These are phyloP conservation scores for Eciton burchellii DNA, from an alignment of 1,140 invertebrate species.

Conservation along the genomic window DNA sequence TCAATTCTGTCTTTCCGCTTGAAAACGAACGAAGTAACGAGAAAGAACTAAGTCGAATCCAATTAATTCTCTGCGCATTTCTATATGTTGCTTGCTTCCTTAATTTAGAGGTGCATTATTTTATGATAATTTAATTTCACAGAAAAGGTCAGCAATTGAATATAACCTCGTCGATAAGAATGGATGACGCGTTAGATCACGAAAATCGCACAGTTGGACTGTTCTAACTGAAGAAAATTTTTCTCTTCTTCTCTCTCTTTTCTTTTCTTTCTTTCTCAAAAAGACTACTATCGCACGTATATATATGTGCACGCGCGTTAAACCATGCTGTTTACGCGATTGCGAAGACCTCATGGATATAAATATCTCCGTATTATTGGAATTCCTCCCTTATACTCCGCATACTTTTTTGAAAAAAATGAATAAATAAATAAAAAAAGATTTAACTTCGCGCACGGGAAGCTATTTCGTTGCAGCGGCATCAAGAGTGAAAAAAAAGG, in stretches of 20 bases:
- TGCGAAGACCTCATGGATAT: conserved; percentile 29
- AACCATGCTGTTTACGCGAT: conserved; percentile 21
- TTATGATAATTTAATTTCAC: conserved; percentile 15
- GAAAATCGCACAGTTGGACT: background rate
- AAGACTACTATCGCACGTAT: background rate
- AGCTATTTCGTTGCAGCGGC: background rate
- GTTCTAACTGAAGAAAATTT: no score
- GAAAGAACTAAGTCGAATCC: background rate
- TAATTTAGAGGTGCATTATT: background rate
- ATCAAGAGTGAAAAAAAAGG: conserved; percentile 3
- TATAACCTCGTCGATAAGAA: background rate
- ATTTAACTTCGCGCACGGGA: conserved; percentile 38
- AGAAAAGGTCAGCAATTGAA: background rate
- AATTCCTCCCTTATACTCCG: conserved; percentile 33
- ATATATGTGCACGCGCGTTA: conserved; percentile 9
- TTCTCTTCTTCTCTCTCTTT: no score
- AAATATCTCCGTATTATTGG: conserved; percentile 4
- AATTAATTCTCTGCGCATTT: background rate
- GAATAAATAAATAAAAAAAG: no score
- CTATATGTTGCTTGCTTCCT: background rate
- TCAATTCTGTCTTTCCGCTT: background rate
- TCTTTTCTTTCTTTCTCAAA: background rate
- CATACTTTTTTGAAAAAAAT: conserved; percentile 22
- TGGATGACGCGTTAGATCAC: background rate
- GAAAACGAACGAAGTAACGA: background rate